Evolutionary conservation across 1,140 invertebrate species (phyloP).

Genomic region (Halictus rubicundus): DNA sequence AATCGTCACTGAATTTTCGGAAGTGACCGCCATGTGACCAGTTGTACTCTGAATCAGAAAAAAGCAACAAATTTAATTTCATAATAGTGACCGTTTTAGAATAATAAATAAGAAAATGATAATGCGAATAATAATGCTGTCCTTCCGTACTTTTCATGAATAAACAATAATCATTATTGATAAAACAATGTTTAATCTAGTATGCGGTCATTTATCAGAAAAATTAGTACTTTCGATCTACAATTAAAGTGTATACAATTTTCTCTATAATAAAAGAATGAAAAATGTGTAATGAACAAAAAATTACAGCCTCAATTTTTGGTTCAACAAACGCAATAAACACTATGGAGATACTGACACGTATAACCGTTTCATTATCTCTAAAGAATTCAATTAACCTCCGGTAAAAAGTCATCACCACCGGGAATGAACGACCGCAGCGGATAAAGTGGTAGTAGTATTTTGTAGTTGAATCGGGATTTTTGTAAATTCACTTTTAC

Average conservation of each 20-base stretch:
- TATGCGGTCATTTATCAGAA: too few relatives aligned
- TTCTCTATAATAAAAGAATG: too few relatives aligned
- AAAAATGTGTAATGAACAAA: too few relatives aligned
- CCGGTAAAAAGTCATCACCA: neutral
- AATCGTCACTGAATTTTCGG: constrained; percentile 47
- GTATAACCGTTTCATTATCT: neutral
- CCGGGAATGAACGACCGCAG: neutral
- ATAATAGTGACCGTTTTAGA: neutral
- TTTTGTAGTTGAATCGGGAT: neutral
- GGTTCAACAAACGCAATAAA: neutral
- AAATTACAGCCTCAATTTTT: too few relatives aligned
- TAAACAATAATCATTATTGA: too few relatives aligned
- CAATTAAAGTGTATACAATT: too few relatives aligned
- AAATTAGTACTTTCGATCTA: too few relatives aligned
- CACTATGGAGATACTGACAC: neutral
- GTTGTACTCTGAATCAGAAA: neutral
- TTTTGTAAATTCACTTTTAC: neutral
- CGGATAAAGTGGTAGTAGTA: neutral
- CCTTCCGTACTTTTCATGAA: too few relatives aligned
- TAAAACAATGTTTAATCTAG: too few relatives aligned
- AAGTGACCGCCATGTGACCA: constrained; percentile 40
- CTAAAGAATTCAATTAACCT: neutral
- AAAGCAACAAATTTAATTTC: neutral
- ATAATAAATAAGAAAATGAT: too few relatives aligned
- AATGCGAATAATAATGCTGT: too few relatives aligned